Conservation (phyloP, 2,797 vertebrate genomes). For the Eurystomus glaucurus region DNA sequence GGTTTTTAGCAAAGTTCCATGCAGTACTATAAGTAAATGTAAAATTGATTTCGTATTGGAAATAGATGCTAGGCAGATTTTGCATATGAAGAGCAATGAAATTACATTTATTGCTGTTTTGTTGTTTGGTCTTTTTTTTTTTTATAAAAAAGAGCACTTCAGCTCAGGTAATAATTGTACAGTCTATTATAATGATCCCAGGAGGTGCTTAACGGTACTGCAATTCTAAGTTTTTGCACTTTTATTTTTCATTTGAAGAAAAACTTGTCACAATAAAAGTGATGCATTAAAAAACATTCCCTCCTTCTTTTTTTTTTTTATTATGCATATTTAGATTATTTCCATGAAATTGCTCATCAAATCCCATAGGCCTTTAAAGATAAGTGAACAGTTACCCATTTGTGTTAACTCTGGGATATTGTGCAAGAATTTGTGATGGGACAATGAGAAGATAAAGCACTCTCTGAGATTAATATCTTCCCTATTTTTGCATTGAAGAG, state of each 20-base stretch:
- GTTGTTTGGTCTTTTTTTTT: background rate
- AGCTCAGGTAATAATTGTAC: slow-evolving; percentile 76
- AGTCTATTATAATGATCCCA: slow-evolving; percentile 77
- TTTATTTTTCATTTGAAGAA: slow-evolving; percentile 79
- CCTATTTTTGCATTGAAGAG: background rate
- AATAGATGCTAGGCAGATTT: slow-evolving; percentile 64
- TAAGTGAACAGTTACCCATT: slow-evolving; percentile 72
- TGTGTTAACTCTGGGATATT: slow-evolving; percentile 72
- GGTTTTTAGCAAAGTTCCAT: slow-evolving; percentile 49
- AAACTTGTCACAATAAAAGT: slow-evolving; percentile 76
- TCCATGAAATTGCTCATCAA: slow-evolving; percentile 72
- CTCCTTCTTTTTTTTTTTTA: too few relatives aligned
- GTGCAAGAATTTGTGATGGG: slow-evolving; percentile 66
- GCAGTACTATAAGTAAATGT: slow-evolving; percentile 58
- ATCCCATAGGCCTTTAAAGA: slow-evolving; percentile 65
- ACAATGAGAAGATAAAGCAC: slow-evolving; percentile 18
- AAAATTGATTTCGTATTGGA: slow-evolving; percentile 70
- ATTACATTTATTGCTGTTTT: slow-evolving; percentile 67
- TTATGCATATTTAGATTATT: slow-evolving; percentile 74
- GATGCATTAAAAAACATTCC: too few relatives aligned
- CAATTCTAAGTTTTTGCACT: slow-evolving; percentile 74
- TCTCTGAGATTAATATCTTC: slow-evolving; percentile 4
- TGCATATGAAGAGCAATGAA: slow-evolving; percentile 69
- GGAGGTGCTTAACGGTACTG: slow-evolving; percentile 68
- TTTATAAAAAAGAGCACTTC: background rate